Conservation (phyloP, 2,888 invertebrate species). For the Ypsolopha sequella region DNA sequence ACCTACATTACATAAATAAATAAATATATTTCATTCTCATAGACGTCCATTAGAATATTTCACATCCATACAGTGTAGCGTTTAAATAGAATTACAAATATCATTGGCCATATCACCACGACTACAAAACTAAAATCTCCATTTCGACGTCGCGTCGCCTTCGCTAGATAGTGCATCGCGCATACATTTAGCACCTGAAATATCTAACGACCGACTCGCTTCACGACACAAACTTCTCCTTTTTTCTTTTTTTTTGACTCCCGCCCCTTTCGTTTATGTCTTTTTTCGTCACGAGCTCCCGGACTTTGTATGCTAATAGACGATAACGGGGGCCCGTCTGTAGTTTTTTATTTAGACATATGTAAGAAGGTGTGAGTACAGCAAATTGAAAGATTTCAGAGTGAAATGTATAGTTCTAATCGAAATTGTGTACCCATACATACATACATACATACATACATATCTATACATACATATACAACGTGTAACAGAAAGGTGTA, state of each 20-base stretch:
- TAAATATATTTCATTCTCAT: too few species aligned
- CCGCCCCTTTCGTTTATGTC: conserved; percentile 14
- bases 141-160: conserved; percentile 17
- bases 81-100: conserved; percentile 11
- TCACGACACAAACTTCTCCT: conserved; percentile 20
- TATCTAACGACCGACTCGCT: conserved; percentile 14
- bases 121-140: conserved; percentile 22
- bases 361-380: conserved; percentile 12
- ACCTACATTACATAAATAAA: too few species aligned
- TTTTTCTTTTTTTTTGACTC: conserved; percentile 18
- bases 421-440: too few species aligned
- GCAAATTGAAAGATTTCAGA: conserved; percentile 11
- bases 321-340: conserved; percentile 20
- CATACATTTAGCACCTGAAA: conserved; percentile 35
- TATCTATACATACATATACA: too few species aligned
- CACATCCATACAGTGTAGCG: conserved; percentile 4
- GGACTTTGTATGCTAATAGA: conserved; percentile 48
- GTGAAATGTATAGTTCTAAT: neutral
- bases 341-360: conserved; percentile 11
- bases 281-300: conserved; percentile 36
- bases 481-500: too few species aligned
- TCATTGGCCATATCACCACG: conserved; percentile 12
- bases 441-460: too few species aligned
- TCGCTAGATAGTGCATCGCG: conserved; percentile 34
- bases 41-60: too few species aligned